Conservation (phyloP, 2,888 invertebrate genomes). For the Tortricodes alternella region DNA sequence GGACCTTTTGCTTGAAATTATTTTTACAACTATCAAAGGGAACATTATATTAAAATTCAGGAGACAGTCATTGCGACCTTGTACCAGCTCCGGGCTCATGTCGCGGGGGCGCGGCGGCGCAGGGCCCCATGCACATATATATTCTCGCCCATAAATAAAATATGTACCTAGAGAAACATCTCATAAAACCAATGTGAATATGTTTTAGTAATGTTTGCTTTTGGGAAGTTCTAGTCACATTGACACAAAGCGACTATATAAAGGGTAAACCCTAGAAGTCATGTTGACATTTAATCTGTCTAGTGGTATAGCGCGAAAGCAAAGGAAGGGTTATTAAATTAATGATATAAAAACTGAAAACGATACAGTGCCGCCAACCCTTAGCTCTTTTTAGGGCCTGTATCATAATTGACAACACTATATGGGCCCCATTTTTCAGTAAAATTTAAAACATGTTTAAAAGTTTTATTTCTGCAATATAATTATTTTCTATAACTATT, state of each 20-base stretch:
- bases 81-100: slow-evolving; percentile 53
- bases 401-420: too few relatives aligned
- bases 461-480: too few relatives aligned
- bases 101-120: slow-evolving; percentile 40
- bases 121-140: slow-evolving; percentile 47
- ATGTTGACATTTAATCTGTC: too few relatives aligned
- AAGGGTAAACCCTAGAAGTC: too few relatives aligned
- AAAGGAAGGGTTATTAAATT: too few relatives aligned
- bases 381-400: too few relatives aligned
- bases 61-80: slow-evolving; percentile 69
- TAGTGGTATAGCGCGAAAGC: too few relatives aligned
- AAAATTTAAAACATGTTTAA: too few relatives aligned
- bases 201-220: slow-evolving; percentile 26
- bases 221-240: slow-evolving; percentile 12
- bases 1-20: slow-evolving; percentile 59
- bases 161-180: slow-evolving; percentile 49
- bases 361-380: too few relatives aligned
- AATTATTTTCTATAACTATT: too few relatives aligned
- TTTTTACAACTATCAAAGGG: slow-evolving; percentile 76
- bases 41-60: slow-evolving; percentile 74
- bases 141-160: slow-evolving; percentile 56
- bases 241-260: slow-evolving; percentile 5
- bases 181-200: slow-evolving; percentile 51
- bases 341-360: too few relatives aligned
- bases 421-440: too few relatives aligned